Evolutionary conservation across 2,888 invertebrate species (phyloP).

Genomic region (Thera obeliscata): DNA sequence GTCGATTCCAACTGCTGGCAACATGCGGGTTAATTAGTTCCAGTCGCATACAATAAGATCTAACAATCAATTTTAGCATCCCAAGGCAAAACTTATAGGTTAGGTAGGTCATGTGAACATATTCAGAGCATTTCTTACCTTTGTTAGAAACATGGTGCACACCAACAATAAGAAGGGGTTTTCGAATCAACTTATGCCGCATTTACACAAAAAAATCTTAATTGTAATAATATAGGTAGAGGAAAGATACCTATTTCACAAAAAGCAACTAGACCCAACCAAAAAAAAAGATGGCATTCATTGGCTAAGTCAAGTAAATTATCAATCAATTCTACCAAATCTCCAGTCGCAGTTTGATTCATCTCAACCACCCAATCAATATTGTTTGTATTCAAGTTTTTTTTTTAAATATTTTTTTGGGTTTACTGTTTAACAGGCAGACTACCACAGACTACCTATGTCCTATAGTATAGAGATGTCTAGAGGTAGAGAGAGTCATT

Average conservation of each 20-base stretch:
- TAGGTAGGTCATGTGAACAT: slow-evolving; percentile 20
- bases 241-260: background rate
- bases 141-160: slow-evolving; percentile 23
- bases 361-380: background rate
- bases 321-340: background rate
- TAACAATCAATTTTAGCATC: background rate
- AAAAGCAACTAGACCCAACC: background rate
- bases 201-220: background rate
- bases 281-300: background rate
- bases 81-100: slow-evolving; percentile 20
- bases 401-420: background rate
- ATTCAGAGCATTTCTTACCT: slow-evolving; percentile 12
- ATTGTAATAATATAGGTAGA: too few relatives aligned
- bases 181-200: background rate
- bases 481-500: too few relatives aligned
- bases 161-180: background rate
- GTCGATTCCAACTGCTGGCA: background rate
- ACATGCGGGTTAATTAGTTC: background rate
- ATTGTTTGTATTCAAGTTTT: background rate
- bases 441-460: background rate
- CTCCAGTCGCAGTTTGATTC: background rate
- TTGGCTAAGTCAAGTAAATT: background rate
- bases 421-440: too few relatives aligned
- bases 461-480: background rate
- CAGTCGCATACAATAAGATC: background rate